Evolutionary conservation across 2,797 vertebrate species (phyloP), one percentile per base, ranked within the genome.

Genomic region (Gymnothorax reevesii): DNA sequence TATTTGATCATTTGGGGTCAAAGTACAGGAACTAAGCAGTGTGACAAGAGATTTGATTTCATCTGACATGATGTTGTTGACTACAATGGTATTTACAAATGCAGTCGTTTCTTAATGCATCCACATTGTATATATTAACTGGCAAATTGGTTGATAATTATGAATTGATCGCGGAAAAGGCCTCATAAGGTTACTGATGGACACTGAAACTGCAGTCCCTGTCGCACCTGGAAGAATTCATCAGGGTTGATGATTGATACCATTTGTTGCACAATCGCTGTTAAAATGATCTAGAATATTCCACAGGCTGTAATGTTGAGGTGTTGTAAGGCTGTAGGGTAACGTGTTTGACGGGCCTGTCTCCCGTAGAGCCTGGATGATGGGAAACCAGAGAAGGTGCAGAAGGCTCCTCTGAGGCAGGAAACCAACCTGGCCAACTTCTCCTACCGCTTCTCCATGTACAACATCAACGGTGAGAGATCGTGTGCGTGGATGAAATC

Each of bases 401-500:
- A 96, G 60, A 96, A 96, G 91, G 96, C 96, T 52, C 96, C 96
- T 88, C 95, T 96, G 89, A 95, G 92, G 64, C 96, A 96, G 84
- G 96, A 97, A 90, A 96, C 96, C 85, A 97, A 97, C 89, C 95
- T 97, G 87, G 96, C 96, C 85, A 97, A 96, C 90, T 97, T 97
- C 92, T 96, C 96, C 3, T 97, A 97, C 85, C 95, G 96, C 17
- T 97, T 97, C 91, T 97, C 96, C 86, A 97, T 97, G 95, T 96
- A 97, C 91, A 97, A 97, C 90, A 92, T 97, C 88, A 97, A 97
- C 93, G 96, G 96, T 97, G 94, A 94, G 95, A 89, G 3, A 17
- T 8, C 42, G 33, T 25, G 12, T 7, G 27, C n/a, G 2, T 0
- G 12, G 13, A 4, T 17, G 60, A 20, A 9, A 59, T 59, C 57